Evolutionary conservation across 2,113 vertebrate species (phyloP), one percentile per base, ranked within the genome.

Genomic region (Hypomesus transpacificus): DNA sequence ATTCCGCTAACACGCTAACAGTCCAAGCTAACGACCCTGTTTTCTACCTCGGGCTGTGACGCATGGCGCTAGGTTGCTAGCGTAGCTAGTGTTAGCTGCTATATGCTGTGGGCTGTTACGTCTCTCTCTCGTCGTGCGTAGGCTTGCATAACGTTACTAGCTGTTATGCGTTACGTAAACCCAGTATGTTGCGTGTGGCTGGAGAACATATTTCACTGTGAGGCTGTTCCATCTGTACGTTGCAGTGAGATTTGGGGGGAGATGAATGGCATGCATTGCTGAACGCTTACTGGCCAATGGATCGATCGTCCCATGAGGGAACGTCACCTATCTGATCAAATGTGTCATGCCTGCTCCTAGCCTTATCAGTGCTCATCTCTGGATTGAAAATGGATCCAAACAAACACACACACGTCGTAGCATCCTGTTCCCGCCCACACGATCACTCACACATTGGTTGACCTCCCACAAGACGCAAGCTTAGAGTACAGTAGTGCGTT

Each of bases 1-100:
- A n/a, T n/a, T n/a, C n/a, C n/a, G n/a, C n/a, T n/a, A n/a, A n/a
- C n/a, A n/a, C n/a, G n/a, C n/a, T n/a, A n/a, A n/a, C n/a, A n/a
- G 26, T 39, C 21, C 69, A 75, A 66, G 75, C 56, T 26, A 66
- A 66, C 71, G 75, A 85, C 86, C 86, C 85, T 85, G 80, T 60
- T 79, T 74, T 64, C 20, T 65, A 56, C 70, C 82, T 9, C 70
- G 22, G 76, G 80, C 75, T 6, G 20, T 1, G 22, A 78, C 74
- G 74, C 80, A 83, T 75, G 69, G 73, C 52, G 31, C 56, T 75
- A 59, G 71, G 53, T 21, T 67, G 39, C 39, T 46, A 46, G 39
- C 39, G 5, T 46, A 13, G 8, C 39, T 46, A 46, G 9, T 46
- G 39, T 46, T 46, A 76, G 74, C 31, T 26, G 39, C 62, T 54